Percentiles rank a stretch among this genome's conserved stretches.
These are phyloP conservation scores for Bergia puertoricense DNA, from an alignment of 92 coral and sea anemone genomes.

Conservation along the genomic window DNA sequence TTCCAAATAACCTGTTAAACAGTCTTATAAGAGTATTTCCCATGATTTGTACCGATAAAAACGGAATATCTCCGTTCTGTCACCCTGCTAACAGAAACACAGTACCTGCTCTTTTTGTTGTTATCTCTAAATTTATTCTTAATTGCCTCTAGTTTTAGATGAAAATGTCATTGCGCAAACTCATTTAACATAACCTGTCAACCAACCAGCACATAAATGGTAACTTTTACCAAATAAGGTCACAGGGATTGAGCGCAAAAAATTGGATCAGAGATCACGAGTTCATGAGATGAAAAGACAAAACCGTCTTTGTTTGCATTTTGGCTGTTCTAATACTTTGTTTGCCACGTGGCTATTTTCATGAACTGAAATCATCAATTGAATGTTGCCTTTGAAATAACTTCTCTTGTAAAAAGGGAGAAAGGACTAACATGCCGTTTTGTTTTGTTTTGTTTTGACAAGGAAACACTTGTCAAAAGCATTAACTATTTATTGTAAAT, in stretches of 20 bases:
- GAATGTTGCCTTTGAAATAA: neutral
- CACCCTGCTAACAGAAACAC: conserved; percentile 3
- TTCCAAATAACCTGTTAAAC: conserved; percentile 86
- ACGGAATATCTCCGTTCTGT: neutral
- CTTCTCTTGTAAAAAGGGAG: neutral
- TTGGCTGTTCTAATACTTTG: neutral
- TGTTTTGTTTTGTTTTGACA: neutral
- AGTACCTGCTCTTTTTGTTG: conserved; percentile 40
- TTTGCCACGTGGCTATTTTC: neutral
- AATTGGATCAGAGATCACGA: conserved; percentile 29
- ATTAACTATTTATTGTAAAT: neutral
- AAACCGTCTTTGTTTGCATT: neutral
- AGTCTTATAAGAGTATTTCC: conserved; percentile 86
- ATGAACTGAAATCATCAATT: neutral
- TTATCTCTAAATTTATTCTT: conserved; percentile 7
- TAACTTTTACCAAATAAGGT: conserved; percentile 15
- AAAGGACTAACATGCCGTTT: neutral
- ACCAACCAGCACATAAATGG: conserved; percentile 19
- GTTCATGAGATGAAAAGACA: neutral
- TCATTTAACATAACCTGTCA: conserved; percentile 41
- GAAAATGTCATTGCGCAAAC: conserved; percentile 5
- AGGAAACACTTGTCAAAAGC: neutral
- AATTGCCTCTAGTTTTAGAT: neutral
- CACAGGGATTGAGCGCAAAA: neutral
- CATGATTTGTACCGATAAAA: conserved; percentile 52